phyloP scores from a whole-genome alignment of 2,113 vertebrate genomes.

The Atherinomorus stipes region DNA sequence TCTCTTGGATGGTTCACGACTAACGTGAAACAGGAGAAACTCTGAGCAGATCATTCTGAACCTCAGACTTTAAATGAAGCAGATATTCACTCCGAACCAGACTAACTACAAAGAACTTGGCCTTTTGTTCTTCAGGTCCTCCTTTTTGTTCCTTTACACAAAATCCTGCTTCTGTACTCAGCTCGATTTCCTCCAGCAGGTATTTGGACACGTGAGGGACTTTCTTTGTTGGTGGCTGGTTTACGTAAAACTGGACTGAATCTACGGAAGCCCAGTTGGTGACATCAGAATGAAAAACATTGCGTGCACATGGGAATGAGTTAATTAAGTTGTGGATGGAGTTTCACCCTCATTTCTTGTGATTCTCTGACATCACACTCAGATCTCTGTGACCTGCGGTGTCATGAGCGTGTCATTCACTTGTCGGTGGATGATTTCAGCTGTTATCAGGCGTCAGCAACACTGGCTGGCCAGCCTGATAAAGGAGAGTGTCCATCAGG shows the following conservation, averaged over 20 bases:
- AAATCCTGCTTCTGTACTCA: too few relatives aligned
- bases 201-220: slow-evolving; percentile 28
- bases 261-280: slow-evolving; percentile 2
- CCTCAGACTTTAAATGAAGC: not conserved
- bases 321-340: too few relatives aligned
- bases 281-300: too few relatives aligned
- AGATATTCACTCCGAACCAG: not conserved
- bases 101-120: not conserved
- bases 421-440: too few relatives aligned
- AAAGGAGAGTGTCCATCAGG: too few relatives aligned
- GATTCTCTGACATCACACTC: too few relatives aligned
- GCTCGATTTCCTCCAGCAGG: not conserved
- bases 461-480: too few relatives aligned
- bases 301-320: too few relatives aligned
- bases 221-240: slow-evolving; percentile 39
- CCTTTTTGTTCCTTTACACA: not conserved
- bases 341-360: too few relatives aligned
- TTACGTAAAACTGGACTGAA: slow-evolving; percentile 47
- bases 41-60: not conserved
- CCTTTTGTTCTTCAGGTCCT: slow-evolving; percentile 5
- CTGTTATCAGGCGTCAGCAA: too few relatives aligned
- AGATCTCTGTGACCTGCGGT: too few relatives aligned
- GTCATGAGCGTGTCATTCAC: too few relatives aligned
- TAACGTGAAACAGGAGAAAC: not conserved
- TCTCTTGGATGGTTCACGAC: not conserved